Base-by-base conservation (phyloP, 2,797 vertebrate species). In the Florisuga fusca region DNA sequence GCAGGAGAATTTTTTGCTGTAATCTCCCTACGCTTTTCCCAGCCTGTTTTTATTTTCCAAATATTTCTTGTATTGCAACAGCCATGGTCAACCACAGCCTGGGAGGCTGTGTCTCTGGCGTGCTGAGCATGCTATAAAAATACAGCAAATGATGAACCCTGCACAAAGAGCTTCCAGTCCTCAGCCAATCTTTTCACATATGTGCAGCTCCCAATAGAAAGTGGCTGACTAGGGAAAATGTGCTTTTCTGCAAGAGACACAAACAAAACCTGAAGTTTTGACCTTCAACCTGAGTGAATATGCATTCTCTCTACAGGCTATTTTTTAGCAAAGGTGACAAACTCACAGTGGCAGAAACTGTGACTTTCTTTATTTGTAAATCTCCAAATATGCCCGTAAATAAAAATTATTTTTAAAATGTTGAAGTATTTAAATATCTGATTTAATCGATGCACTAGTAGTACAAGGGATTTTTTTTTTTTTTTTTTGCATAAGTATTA, bases 251-350 rank as follows among this genome's bases (percentile, higher is more conserved):
- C 59, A 66, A 81, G 93, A 91, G 79, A 82, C 54, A 57, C 71
- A 91, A 92, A 93, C 53, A 77, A 76, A 94, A 89, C 69, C 61
- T 94, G 81, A 95, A 95, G 89, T 83, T 91, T 93, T 94, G 92
- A 96, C 93, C 94, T 96, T 95, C 93, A 95, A 78, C 86, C 88
- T 54, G 74, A 64, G 83, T 46, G 54, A 91, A 88, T 74, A 72
- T 29, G 14, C 0, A 0, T 34, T 73, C 36, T 87, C 68, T 95
- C 84, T 87, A 87, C 41, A 89, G 89, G 81, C 55, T 89, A 41
- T 85, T 57, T 90, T 80, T 94, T 61, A 87, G 54, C 64, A 84
- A 88, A 92, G 81, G 90, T 79, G 81, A 74, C 68, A 95, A 90
- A 81, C 43, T 67, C 67, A 51, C 36, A 22, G 61, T 66, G 63